These are phyloP conservation scores for Cephonodes hylas DNA, from an alignment of 2,888 invertebrate species.

Conservation along the genomic window DNA sequence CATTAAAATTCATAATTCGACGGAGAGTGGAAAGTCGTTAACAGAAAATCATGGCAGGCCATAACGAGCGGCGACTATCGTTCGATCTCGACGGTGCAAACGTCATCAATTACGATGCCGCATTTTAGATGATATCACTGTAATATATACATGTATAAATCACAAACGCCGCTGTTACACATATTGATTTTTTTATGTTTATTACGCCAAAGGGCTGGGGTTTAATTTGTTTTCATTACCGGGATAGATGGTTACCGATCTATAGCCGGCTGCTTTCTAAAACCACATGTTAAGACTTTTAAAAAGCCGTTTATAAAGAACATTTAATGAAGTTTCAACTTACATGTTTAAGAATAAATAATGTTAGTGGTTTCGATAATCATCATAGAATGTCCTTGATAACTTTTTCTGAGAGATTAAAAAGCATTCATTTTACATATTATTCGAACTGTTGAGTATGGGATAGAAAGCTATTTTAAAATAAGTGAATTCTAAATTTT, in stretches of 20 bases:
- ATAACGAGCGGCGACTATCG: constrained; percentile 14
- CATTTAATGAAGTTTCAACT: too few relatives aligned
- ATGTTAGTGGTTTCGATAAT: too few relatives aligned
- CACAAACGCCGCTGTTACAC: constrained; percentile 66
- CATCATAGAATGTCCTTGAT: too few relatives aligned
- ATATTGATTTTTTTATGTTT: constrained; percentile 77
- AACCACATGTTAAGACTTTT: too few relatives aligned
- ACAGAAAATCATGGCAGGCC: constrained; percentile 63
- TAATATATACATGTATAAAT: constrained; percentile 79
- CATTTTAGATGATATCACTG: constrained; percentile 75
- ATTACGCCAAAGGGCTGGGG: constrained; percentile 68
- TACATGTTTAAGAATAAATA: too few relatives aligned
- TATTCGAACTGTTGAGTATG: too few relatives aligned
- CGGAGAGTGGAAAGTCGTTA: constrained; percentile 72
- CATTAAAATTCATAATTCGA: constrained; percentile 62
- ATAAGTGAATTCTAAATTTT: too few relatives aligned
- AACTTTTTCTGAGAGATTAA: too few relatives aligned
- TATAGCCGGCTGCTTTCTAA: constrained; percentile 24
- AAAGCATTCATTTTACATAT: too few relatives aligned
- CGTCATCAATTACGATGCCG: constrained; percentile 73
- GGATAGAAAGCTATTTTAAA: too few relatives aligned
- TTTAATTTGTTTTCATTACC: constrained; percentile 76
- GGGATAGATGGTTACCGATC: constrained; percentile 22
- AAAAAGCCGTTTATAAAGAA: too few relatives aligned
- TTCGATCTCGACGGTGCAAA: constrained; percentile 52